A percentile compares a stretch with the other conserved stretches of the same genome.
phyloP scores from a whole-genome alignment of 2,113 vertebrate genomes.

The Cebidichthys violaceus region DNA sequence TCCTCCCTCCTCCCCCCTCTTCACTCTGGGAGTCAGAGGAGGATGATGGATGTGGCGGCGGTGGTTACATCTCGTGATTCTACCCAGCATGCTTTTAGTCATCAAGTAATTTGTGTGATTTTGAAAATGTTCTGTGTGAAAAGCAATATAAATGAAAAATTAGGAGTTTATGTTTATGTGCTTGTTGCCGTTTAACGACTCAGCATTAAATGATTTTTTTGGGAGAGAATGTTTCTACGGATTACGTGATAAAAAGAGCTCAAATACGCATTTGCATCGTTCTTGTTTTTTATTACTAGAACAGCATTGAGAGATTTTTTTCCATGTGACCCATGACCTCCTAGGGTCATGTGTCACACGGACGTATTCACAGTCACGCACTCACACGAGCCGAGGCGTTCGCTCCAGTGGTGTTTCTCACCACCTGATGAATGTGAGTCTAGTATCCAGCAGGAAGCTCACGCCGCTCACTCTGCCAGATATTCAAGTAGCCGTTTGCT shows the following conservation, averaged over 20 bases:
- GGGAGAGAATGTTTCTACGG: conserved; percentile 3
- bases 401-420: background rate
- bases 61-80: conserved; percentile 40
- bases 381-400: background rate
- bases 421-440: background rate
- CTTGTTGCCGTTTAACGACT: background rate
- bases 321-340: background rate
- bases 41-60: background rate
- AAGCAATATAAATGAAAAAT: background rate
- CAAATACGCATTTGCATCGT: too few species aligned
- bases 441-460: too few species aligned
- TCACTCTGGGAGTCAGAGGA: conserved; percentile 27
- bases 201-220: background rate
- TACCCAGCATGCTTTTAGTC: conserved; percentile 19
- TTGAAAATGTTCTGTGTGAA: background rate
- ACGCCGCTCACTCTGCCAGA: background rate
- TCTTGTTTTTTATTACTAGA: background rate
- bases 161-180: background rate
- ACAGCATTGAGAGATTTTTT: background rate
- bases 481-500: background rate
- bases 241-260: background rate
- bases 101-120: background rate
- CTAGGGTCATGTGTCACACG: background rate
- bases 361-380: background rate
- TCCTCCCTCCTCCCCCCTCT: conserved; percentile 29